Conservation (phyloP, 2,797 vertebrate species). For the Phrynocephalus forsythii region DNA sequence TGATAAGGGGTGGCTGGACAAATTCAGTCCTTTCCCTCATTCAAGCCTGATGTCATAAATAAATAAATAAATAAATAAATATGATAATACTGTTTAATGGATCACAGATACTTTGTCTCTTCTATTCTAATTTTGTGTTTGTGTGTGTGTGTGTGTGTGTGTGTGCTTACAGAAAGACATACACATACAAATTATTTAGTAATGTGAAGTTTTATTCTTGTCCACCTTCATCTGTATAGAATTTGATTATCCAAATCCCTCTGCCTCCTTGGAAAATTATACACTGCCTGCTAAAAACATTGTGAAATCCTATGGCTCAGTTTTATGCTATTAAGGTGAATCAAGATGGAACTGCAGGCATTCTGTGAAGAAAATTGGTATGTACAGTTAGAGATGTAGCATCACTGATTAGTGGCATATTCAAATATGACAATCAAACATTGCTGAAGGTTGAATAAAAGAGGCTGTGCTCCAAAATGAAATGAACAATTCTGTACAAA, state of each 20-base stretch:
- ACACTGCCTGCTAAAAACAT: slow-evolving; percentile 22
- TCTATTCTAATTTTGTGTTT: too few relatives aligned
- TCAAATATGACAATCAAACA: slow-evolving; percentile 15
- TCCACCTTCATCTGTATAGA: background rate
- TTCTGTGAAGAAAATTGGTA: slow-evolving; percentile 21
- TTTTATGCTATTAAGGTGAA: slow-evolving; percentile 31
- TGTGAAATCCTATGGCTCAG: slow-evolving; percentile 26
- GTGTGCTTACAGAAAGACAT: background rate
- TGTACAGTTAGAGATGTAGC: background rate
- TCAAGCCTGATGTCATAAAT: too few relatives aligned
- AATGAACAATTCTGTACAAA: slow-evolving; percentile 24
- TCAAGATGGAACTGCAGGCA: slow-evolving; percentile 23
- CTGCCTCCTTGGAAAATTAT: slow-evolving; percentile 10
- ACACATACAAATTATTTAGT: background rate
- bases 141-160: too few relatives aligned
- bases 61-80: too few relatives aligned
- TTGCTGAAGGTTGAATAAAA: slow-evolving; percentile 32
- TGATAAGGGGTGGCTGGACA: too few relatives aligned
- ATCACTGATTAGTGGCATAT: slow-evolving; percentile 17
- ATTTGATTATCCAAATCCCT: slow-evolving; percentile 26
- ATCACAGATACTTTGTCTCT: too few relatives aligned
- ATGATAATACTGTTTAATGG: too few relatives aligned
- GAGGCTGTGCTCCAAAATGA: slow-evolving; percentile 12
- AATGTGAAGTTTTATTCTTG: slow-evolving; percentile 15
- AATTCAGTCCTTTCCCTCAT: too few relatives aligned